Base-by-base conservation (phyloP, 2,888 invertebrate species). In the Clepsis dumicolana region DNA sequence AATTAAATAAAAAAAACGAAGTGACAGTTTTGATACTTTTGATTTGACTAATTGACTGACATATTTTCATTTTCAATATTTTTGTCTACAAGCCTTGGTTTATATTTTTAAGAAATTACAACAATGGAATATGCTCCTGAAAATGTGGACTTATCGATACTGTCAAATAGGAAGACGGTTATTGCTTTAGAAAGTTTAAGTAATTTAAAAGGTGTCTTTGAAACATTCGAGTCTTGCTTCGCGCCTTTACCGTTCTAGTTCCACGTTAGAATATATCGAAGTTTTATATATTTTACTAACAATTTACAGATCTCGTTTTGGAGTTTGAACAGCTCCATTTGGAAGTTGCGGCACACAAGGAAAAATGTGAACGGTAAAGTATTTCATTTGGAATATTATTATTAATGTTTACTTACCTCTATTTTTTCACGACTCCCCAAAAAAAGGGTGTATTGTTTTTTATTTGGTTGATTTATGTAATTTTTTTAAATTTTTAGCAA, bases 301-400 rank as follows among this genome's bases (percentile, higher is more conserved):
- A 60, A 1, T 65, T 90, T 88, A 64, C 82, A 93, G 92, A 88
- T 29, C 77, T 92, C n/a, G 44, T 85, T 3, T 53, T 64, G 16
- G 88, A 90, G 41, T 78, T 87, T 69, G 84, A 89, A 65, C 75
- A 82, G 54, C 71, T 89, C 16, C 74, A 78, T 64, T 74, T 73
- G 35, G 84, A 86, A 72, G 76, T 79, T 56, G 59, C 71, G 3
- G 70, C 72, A 65, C 81, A 80, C 44, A 86, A 83, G 71, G 80
- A 84, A 65, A 86, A 79, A 77, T 88, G 88, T 82, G 79, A 83
- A 71, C 87, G 83, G 91, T 90, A 81, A 10, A 16, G 4, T 53
- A 41, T 8, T 27, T n/a, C 38, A 21, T 41, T 41, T 18, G 27
- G 25, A 24, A 27, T 38, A 18, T 10, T 35, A 1, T 21, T n/a